phyloP scores from a whole-genome alignment of 1,140 invertebrate species.

The Monochamus saltuarius region DNA sequence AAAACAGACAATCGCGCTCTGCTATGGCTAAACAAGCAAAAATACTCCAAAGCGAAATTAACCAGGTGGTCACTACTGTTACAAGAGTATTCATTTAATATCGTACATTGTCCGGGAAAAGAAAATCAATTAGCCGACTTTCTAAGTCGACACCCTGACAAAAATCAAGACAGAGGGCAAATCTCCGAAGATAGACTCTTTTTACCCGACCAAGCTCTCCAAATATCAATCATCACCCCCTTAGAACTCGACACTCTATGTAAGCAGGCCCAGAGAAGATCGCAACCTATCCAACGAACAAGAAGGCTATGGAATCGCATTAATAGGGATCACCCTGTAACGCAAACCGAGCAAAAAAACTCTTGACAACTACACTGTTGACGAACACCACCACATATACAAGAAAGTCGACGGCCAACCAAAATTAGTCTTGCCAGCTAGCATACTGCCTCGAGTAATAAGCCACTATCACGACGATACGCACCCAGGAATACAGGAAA shows the following conservation, averaged over 20 bases:
- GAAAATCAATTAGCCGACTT: conserved; percentile 40
- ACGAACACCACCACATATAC: too few relatives aligned
- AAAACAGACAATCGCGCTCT: conserved; percentile 38
- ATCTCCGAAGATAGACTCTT: background rate
- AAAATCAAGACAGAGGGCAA: too few relatives aligned
- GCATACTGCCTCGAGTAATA: too few relatives aligned
- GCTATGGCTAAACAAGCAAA: conserved; percentile 31
- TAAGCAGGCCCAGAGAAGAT: background rate
- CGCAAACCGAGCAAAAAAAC: too few relatives aligned
- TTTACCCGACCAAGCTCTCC: background rate
- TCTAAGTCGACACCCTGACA: conserved; percentile 20
- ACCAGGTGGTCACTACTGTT: conserved; percentile 40
- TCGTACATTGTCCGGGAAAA: conserved; percentile 35
- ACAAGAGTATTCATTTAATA: conserved; percentile 36
- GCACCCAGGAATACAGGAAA: conserved; percentile 4
- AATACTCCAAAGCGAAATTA: conserved; percentile 37
- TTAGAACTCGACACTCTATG: background rate
- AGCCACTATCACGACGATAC: too few relatives aligned
- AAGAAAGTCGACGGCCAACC: too few relatives aligned
- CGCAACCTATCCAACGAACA: background rate
- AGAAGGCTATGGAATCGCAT: background rate
- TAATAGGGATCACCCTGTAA: too few relatives aligned
- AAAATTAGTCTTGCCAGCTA: too few relatives aligned
- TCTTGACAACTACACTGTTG: too few relatives aligned
- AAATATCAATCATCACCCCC: background rate